Evolutionary conservation across 2,113 vertebrate genomes (phyloP).

Genomic region (Athene noctua): DNA sequence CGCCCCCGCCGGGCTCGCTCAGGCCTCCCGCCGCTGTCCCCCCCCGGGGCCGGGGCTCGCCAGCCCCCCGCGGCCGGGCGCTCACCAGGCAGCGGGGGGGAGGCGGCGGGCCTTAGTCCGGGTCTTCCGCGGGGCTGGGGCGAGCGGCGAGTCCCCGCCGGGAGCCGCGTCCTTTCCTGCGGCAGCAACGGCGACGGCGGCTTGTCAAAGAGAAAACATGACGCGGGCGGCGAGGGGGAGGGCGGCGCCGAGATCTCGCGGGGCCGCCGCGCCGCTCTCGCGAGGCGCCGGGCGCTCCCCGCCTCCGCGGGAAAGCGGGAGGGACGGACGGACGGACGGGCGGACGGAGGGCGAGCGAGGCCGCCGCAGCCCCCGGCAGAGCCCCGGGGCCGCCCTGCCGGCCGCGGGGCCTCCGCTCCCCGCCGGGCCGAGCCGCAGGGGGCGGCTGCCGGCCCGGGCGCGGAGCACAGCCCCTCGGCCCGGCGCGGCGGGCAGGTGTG

Average conservation of each 20-base stretch:
- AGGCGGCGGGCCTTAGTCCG: neutral
- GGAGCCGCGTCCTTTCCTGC: neutral
- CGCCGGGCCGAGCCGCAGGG: no score
- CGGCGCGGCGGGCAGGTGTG: no score
- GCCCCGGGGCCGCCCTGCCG: no score
- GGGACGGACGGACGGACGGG: no score
- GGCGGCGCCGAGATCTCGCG: neutral
- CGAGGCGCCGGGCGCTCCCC: neutral
- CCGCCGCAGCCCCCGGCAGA: no score
- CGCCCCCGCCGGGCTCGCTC: neutral
- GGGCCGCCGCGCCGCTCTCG: neutral
- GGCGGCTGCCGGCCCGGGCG: no score
- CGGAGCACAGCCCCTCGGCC: no score
- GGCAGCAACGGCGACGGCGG: neutral
- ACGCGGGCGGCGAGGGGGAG: neutral
- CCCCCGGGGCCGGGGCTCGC: neutral
- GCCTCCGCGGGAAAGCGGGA: neutral
- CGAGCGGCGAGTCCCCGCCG: neutral
- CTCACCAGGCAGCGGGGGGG: neutral
- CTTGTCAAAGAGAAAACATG: slow-evolving; percentile 46
- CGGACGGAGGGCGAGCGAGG: no score
- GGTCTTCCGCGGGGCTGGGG: neutral
- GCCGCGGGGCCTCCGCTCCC: no score
- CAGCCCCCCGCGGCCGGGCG: neutral
- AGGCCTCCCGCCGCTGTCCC: neutral